Conservation (phyloP, 2,797 vertebrate genomes). For the Syngnathus rostellatus region DNA sequence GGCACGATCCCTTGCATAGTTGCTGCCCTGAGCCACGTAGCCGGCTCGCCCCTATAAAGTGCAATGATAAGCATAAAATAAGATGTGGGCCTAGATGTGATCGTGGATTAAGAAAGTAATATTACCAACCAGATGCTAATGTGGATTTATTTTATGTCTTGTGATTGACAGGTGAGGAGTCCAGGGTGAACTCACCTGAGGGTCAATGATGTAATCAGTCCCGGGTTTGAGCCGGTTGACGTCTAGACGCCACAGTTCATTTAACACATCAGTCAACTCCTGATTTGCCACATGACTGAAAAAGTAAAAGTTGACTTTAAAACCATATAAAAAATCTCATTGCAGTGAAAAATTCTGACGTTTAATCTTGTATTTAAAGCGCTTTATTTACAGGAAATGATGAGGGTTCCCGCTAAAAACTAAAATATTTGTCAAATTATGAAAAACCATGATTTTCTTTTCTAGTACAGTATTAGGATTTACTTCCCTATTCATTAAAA, state of each 20-base stretch:
- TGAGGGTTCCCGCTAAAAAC: no score
- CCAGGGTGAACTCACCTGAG: constrained; percentile 62
- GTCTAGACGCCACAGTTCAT: constrained; percentile 74
- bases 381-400: no score
- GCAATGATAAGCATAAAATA: constrained; percentile 1
- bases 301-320: neutral
- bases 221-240: constrained; percentile 73
- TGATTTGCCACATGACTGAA: constrained; percentile 56
- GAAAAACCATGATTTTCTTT: no score
- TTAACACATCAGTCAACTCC: constrained; percentile 76
- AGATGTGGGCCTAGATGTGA: neutral
- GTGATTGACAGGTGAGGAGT: neutral
- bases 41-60: constrained; percentile 67
- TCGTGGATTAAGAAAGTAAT: no score
- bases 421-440: no score
- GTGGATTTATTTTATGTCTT: neutral
- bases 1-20: constrained; percentile 64
- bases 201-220: constrained; percentile 73
- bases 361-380: neutral
- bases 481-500: neutral
- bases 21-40: constrained; percentile 65
- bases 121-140: no score
- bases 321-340: neutral
- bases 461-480: no score
- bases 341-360: no score